phyloP scores from a whole-genome alignment of 2,113 vertebrate genomes.

The Ochotona princeps region DNA sequence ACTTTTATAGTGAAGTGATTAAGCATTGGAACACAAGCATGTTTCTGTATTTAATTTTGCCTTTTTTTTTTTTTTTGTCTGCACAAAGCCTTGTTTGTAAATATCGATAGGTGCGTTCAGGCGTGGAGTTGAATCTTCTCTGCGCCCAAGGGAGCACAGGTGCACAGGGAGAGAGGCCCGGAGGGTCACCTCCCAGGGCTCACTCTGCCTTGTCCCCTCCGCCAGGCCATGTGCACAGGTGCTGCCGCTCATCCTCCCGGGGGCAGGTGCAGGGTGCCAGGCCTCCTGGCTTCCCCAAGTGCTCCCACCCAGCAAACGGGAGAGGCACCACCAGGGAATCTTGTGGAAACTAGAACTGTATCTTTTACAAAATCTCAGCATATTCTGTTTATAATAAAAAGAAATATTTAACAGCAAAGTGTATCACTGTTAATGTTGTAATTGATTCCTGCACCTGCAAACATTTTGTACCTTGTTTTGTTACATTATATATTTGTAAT shows the following conservation, averaged over 20 bases:
- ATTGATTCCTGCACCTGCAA: slow-evolving; percentile 37
- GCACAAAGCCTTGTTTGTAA: slow-evolving; percentile 13
- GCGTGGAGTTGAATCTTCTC: background rate
- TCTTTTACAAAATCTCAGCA: background rate
- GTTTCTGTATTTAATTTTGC: background rate
- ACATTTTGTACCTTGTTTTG: slow-evolving; percentile 41
- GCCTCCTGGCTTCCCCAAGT: background rate
- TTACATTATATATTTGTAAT: slow-evolving; percentile 52
- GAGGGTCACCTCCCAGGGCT: background rate
- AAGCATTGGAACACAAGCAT: background rate
- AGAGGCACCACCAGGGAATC: background rate
- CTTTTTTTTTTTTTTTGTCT: background rate
- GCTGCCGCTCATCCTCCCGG: slow-evolving; percentile 15
- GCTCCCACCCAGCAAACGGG: background rate
- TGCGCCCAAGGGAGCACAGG: slow-evolving; percentile 47
- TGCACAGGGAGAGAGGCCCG: background rate
- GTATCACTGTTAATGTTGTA: slow-evolving; percentile 35
- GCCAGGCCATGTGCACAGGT: background rate
- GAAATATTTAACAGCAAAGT: background rate
- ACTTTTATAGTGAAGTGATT: slow-evolving; percentile 6
- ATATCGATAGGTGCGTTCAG: background rate
- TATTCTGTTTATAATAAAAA: slow-evolving; percentile 39
- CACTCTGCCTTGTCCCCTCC: background rate
- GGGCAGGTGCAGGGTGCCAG: background rate
- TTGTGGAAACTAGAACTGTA: background rate